Base-by-base conservation (phyloP, 2,888 invertebrate genomes). In the Thereva unica region DNA sequence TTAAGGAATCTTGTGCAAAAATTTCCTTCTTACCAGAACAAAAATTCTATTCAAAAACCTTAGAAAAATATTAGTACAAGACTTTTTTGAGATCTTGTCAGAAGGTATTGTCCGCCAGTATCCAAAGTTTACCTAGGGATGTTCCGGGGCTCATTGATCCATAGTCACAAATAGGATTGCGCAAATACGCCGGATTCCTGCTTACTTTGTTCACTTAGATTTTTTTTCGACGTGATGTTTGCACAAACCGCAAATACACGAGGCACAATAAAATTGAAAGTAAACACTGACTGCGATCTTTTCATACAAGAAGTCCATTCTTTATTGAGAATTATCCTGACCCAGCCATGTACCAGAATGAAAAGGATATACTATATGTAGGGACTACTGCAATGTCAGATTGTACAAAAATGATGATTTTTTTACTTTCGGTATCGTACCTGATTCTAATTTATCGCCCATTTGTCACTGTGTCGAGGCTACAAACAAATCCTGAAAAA, bases 31-130 rank as follows among this genome's bases (percentile, higher is more conserved):
- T 23, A 23, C 23, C 23, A 23, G 23, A 23, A 23, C 23, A 23
- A 23, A 23, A 23, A 23, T 23, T 23, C 23, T 23, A 23, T 59
- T 47, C 49, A 49, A n/a, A n/a, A n/a, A 37, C 53, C 64, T 67
- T 68, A 63, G 50, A 57, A 68, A 64, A 68, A 69, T 69, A 69
- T 69, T 69, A 69, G 68, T 67, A 69, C 64, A 69, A 64, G 68
- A 64, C 64, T 56, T 52, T 64, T 67, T 69, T 53, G 23, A 64
- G 44, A 64, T 44, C 53, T 53, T 64, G 64, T 64, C 64, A 44
- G 44, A 53, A 64, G 53, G 42, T 41, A 52, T 64, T 64, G 64
- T 64, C 35, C 52, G n/a, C n/a, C 38, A 42, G 34, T 23, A 41
- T 41, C 50, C 35, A 10, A 50, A 50, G 50, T 38, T 41, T 10